Evolutionary conservation across 2,113 vertebrate genomes (phyloP), one percentile per base, ranked within the genome.

Genomic region (Gobius niger): DNA sequence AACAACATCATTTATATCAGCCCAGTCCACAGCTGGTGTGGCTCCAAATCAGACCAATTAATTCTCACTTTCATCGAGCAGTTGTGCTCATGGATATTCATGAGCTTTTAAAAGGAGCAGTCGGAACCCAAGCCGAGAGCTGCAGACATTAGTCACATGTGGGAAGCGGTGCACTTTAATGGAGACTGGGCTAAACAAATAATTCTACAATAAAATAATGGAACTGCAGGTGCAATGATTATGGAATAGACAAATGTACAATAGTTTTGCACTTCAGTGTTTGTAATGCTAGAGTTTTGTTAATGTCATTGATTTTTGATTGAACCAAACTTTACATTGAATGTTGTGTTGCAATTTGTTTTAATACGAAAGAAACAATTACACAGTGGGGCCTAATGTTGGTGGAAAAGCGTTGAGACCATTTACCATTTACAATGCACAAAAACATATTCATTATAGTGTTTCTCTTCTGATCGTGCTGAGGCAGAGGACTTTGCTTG

Each of bases 21-120:
- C 74, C 70, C 18, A 14, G 64, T 47, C 46, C 69, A 70, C 77
- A 80, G 76, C 79, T 87, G 81, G 78, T 40, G 65, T 59, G 65
- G 67, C 70, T 84, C 62, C 75, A 80, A 84, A 87, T 82, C 67
- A 67, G 71, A 85, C 71, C 78, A 77, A 81, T 87, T 84, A 49
- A 84, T 80, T 79, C 72, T 70, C 65, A 69, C 72, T 87, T 84
- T 47, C 69, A 83, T 71, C 71, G 68, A 47, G 47, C 71, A 81
- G 67, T 82, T 77, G 69, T 66, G 64, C 63, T 80, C 68, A 83
- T 82, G 82, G 70, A 50, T 78, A 85, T 79, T 85, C 47, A 82
- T 76, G 2, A 65, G 54, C 41, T 41, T 75, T 75, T 72, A 65
- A 76, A 69, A 85, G 63, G 72, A 71, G 56, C 19, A 62, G 70